Evolutionary conservation across 2,113 vertebrate genomes (phyloP).

Genomic region (Bungarus multicinctus): DNA sequence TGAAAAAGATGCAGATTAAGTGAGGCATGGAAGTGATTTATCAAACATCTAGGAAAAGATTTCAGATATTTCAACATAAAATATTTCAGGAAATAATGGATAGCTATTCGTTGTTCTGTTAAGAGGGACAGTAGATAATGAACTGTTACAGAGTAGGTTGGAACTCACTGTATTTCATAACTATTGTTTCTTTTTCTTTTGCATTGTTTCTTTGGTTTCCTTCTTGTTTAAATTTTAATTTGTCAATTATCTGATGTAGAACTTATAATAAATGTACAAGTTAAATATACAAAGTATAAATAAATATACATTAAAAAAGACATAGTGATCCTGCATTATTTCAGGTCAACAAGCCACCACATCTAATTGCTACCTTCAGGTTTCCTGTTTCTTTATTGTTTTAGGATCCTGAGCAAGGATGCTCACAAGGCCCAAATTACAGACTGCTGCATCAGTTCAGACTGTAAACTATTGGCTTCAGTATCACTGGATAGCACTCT

Average conservation of each 20-base stretch:
- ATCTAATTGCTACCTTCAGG: neutral
- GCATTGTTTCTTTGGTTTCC: neutral
- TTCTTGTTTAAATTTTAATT: neutral
- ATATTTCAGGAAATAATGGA: neutral
- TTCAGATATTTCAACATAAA: neutral
- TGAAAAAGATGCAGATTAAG: neutral
- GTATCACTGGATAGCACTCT: conserved; percentile 79
- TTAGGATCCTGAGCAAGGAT: conserved; percentile 70
- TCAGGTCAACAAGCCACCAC: neutral
- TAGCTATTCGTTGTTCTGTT: neutral
- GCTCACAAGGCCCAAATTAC: conserved; percentile 79
- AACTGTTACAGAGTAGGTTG: neutral
- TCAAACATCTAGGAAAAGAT: neutral
- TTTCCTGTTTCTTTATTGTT: neutral
- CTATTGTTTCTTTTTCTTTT: neutral
- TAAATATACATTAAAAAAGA: neutral
- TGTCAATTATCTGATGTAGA: neutral
- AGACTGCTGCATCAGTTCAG: conserved; percentile 72
- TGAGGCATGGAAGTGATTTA: neutral
- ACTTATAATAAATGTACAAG: neutral
- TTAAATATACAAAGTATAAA: neutral
- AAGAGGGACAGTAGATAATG: neutral
- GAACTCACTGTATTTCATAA: neutral
- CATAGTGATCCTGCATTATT: neutral
- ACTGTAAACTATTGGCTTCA: conserved; percentile 75